phyloP scores from a whole-genome alignment of 2,888 invertebrate species.

The Muscina levida region DNA sequence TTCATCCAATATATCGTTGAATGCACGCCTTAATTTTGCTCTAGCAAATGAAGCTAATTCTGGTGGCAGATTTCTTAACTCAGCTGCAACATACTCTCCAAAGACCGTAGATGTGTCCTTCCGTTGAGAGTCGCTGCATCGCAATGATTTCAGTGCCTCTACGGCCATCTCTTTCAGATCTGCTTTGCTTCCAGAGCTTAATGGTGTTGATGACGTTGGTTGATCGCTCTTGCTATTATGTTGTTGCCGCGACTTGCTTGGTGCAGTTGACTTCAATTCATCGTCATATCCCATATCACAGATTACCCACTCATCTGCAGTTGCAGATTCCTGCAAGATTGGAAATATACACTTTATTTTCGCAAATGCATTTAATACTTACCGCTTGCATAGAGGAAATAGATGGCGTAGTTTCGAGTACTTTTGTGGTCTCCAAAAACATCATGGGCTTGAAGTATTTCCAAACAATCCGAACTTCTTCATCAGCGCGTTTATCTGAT shows the following conservation, averaged over 20 bases:
- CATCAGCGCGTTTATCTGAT: not conserved
- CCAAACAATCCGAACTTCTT: conserved; percentile 49
- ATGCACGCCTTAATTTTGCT: not conserved
- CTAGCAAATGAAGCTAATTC: not conserved
- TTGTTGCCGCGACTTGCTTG: conserved; percentile 5
- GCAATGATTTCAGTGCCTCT: conserved; percentile 28
- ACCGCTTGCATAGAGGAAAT: conserved; percentile 16
- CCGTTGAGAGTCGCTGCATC: not conserved
- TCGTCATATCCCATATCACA: conserved; percentile 2
- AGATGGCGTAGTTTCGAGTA: not conserved
- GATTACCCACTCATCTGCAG: conserved; percentile 1
- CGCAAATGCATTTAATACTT: not conserved
- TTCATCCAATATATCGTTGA: conserved; percentile 31
- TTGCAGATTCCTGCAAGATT: conserved; percentile 24
- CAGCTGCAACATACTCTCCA: not conserved
- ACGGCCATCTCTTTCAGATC: conserved; percentile 17
- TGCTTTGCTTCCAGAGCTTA: not conserved
- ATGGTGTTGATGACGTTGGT: not conserved
- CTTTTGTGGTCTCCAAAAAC: conserved; percentile 45
- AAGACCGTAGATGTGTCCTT: conserved; percentile 11
- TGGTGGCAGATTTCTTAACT: not conserved
- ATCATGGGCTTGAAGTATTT: conserved; percentile 55
- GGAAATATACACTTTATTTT: not conserved
- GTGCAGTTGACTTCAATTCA: not conserved
- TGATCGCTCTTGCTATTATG: not conserved